Percentiles rank a stretch among this genome's conserved stretches.
phyloP scores from a whole-genome alignment of 2,888 invertebrate species.

The Aporophyla nigra region DNA sequence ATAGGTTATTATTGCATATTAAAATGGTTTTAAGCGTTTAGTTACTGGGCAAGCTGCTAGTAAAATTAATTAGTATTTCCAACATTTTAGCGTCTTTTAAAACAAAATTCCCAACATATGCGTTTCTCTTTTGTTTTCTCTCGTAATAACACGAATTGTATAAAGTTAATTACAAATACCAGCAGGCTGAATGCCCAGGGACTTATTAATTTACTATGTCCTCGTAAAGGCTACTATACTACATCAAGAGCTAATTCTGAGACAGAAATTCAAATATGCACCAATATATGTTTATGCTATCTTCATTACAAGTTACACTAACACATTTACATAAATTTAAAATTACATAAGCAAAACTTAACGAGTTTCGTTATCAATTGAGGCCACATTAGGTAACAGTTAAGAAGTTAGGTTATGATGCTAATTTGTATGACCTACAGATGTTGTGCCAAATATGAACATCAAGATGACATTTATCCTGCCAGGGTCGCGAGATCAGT shows the following conservation, averaged over 20 bases:
- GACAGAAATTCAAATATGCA: neutral
- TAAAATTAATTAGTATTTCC: neutral
- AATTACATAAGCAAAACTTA: conserved; percentile 42
- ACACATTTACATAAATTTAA: conserved; percentile 51
- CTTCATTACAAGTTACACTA: conserved; percentile 15
- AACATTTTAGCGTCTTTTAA: neutral
- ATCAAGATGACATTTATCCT: neutral
- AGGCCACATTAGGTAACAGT: conserved; percentile 38
- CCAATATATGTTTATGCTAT: neutral
- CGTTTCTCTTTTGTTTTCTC: neutral
- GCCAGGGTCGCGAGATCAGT: too few species aligned
- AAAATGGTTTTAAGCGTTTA: neutral
- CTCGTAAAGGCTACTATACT: too few species aligned
- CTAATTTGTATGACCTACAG: conserved; percentile 5
- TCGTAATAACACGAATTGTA: neutral
- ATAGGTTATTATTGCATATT: neutral
- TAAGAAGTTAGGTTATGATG: neutral
- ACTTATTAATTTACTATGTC: too few species aligned
- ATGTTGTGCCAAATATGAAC: neutral
- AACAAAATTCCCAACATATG: neutral
- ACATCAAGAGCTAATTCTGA: neutral
- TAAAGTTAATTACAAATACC: neutral
- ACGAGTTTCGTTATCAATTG: conserved; percentile 43
- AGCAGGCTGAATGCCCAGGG: neutral
- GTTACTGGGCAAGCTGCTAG: too few species aligned